Evolutionary conservation across 2,888 invertebrate genomes (phyloP), one percentile per base, ranked within the genome.

Genomic region (Ormyrus nitidulus): DNA sequence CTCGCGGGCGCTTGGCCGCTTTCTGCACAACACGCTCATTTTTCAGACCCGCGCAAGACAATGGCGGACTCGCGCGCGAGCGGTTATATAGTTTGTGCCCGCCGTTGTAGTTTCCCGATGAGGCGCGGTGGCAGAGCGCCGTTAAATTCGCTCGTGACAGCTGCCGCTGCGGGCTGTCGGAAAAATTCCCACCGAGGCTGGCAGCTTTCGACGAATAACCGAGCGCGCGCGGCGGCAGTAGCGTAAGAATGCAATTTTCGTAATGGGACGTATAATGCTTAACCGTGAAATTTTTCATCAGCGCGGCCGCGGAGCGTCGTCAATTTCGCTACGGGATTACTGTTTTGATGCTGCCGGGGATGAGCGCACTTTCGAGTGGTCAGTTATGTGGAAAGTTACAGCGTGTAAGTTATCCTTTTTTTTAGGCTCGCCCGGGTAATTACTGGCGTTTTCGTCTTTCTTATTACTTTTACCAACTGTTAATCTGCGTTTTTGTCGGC

Each of bases 211-310:
- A 34, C 34, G 34, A 34, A 34, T 34, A 34, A 34, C 34, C 54
- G 11, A 34, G 9, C 8, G 0, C 8, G 9, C 19, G 34, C 13
- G 48, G 3, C 65, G 34, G 34, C 34, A 4, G 34, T 34, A 34
- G 19, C 51, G 44, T 44, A 53, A 46, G 70, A 79, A 75, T 59
- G 75, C 61, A 75, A 79, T 80, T 80, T 76, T 49, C 66, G 13
- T 56, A 71, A 80, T 80, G 75, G 71, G 75, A 76, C 71, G 61
- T 74, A 58, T 62, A 61, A 68, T 54, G 71, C 71, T 68, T 19
- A 44, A 49, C 59, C 68, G 75, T 75, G 59, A 68, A 75, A 59
- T 59, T 77, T 72, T 77, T 77, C 65, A 65, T 71, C 71, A 58
- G 51, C 51, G 49, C 19, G 19, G 19, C 34, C 34, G 34, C 3